Base-by-base conservation (phyloP, 2,797 vertebrate species). In the Nyctalus aviator region DNA sequence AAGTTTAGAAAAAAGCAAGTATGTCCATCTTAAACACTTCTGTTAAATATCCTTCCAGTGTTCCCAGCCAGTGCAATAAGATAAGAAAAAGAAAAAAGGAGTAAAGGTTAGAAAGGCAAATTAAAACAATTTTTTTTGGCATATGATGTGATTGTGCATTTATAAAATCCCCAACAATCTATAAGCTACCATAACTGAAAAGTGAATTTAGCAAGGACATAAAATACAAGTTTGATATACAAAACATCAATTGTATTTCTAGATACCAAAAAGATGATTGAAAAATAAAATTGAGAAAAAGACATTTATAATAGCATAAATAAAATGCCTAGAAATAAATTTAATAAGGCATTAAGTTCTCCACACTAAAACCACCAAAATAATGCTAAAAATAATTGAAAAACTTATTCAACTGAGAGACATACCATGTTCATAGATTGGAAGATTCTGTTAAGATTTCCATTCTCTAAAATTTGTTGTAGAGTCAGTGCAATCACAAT, bases 51-150 rank as follows among this genome's bases (percentile, higher is more conserved):
- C 44, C n/a, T 81, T 91, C 18, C 55, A 32, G 20, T 68, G 25
- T 55, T 71, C 25, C 41, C 25, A 84, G 62, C 55, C 71, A 93
- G 48, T 73, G 53, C 55, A 77, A 91, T 77, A 91, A 82, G 25
- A 53, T 46, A 96, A 84, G 90, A 88, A 93, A 95, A 88, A 73
- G 27, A 81, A 89, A 68, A 95, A 92, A 25, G 18, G 21, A 50
- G 76, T 6, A 55, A 25, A 94, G 8, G 72, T 82, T 72, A 55
- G 32, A 90, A 83, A 91, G 25, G 27, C 15, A 83, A 44, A 72
- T 35, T 93, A 83, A 50, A 59, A 59, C 57, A 13, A 8, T 64
- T 41, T 72, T 55, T 84, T 90, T 44, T 82, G 68, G 6, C 10
- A 81, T 37, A 89, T 55, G 20, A 85, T 44, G 57, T 41, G 14